Evolutionary conservation across 2,113 vertebrate genomes (phyloP).

Genomic region (Carassius gibelio): DNA sequence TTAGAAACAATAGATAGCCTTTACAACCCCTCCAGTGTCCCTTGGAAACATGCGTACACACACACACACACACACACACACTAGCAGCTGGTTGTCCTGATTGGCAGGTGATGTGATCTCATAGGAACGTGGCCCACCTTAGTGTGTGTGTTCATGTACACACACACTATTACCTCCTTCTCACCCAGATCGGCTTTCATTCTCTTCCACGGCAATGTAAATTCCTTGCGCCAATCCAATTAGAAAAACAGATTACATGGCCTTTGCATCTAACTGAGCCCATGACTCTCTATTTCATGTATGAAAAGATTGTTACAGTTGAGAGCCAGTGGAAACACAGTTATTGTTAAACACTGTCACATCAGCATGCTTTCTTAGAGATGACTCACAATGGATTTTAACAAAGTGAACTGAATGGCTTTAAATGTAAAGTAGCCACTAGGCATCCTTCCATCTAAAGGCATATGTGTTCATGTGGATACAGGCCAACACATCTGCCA

Average conservation of each 20-base stretch:
- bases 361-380: slow-evolving; percentile 37
- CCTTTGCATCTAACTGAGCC: slow-evolving; percentile 59
- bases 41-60: slow-evolving; percentile 54
- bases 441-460: slow-evolving; percentile 19
- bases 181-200: slow-evolving; percentile 78
- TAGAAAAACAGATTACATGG: slow-evolving; percentile 68
- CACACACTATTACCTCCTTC: slow-evolving; percentile 52
- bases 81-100: slow-evolving; percentile 72
- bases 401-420: slow-evolving; percentile 60
- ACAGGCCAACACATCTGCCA: slow-evolving; percentile 30
- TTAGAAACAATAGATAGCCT: slow-evolving; percentile 63
- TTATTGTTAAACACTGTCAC: slow-evolving; percentile 45
- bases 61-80: slow-evolving; percentile 54
- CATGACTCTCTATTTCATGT: slow-evolving; percentile 41
- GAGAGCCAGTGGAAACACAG: slow-evolving; percentile 55
- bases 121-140: slow-evolving; percentile 73
- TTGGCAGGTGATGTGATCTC: slow-evolving; percentile 70
- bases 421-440: slow-evolving; percentile 43
- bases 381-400: slow-evolving; percentile 64
- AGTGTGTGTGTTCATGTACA: slow-evolving; percentile 51
- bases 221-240: slow-evolving; percentile 74
- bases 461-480: slow-evolving; percentile 13
- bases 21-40: slow-evolving; percentile 34
- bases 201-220: slow-evolving; percentile 64
- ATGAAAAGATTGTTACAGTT: neutral